Percentiles rank a stretch among this genome's conserved stretches.
These are phyloP conservation scores for Trichopoda pennipes DNA, from an alignment of 2,888 invertebrate species.

Conservation along the genomic window DNA sequence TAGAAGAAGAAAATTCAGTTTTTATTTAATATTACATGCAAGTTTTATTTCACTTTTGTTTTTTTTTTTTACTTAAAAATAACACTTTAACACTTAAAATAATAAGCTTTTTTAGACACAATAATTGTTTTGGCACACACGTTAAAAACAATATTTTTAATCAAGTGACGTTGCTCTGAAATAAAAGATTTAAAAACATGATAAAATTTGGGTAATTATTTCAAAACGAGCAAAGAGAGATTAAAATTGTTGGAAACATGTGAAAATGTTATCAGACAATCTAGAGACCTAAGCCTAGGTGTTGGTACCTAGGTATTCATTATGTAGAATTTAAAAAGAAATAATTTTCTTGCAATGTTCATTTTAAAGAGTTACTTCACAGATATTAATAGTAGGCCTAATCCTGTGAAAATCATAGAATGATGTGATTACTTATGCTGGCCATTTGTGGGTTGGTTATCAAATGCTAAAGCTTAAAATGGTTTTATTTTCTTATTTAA, in stretches of 20 bases:
- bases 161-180: slow-evolving; percentile 33
- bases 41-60: background rate
- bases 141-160: slow-evolving; percentile 22
- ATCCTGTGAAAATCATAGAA: no score
- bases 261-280: background rate
- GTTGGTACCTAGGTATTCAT: no score
- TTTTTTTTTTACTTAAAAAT: slow-evolving; percentile 47
- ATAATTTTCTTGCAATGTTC: no score
- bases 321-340: no score
- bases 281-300: no score
- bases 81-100: slow-evolving; percentile 58
- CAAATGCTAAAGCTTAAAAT: no score
- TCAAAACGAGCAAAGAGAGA: slow-evolving; percentile 15
- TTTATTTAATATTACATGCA: slow-evolving; percentile 15
- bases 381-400: no score
- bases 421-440: no score
- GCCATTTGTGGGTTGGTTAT: no score
- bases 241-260: slow-evolving; percentile 25
- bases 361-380: no score
- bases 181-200: slow-evolving; percentile 1
- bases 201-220: background rate
- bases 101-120: slow-evolving; percentile 16
- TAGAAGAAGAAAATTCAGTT: slow-evolving; percentile 2
- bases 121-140: slow-evolving; percentile 75
- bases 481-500: no score